Percentiles rank a stretch among this genome's conserved stretches.
These are phyloP conservation scores for Solenopsis invicta DNA, from an alignment of 1,140 invertebrate species.

Conservation along the genomic window DNA sequence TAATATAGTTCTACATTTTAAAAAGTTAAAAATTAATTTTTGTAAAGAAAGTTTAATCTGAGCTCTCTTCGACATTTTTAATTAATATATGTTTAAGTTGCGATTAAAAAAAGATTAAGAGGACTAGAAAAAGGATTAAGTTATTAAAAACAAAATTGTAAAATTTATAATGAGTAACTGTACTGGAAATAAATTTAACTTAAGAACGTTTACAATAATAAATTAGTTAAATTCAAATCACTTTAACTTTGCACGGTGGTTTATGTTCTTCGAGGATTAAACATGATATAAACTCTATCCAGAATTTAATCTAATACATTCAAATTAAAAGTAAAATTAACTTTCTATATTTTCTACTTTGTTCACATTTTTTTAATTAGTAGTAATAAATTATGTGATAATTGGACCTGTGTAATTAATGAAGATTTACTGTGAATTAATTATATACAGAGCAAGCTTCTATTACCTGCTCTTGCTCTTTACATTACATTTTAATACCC, in stretches of 20 bases:
- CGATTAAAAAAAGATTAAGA: not conserved
- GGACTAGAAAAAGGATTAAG: not conserved
- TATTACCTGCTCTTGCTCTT: not conserved
- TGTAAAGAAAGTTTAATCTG: not conserved
- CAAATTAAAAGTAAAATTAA: conserved; percentile 21
- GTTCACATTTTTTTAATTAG: conserved; percentile 6
- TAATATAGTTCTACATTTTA: not conserved
- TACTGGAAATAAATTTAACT: not conserved
- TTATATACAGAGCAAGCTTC: conserved; percentile 14
- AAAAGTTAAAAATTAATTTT: not conserved
- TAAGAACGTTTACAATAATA: not conserved
- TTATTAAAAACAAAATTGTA: not conserved
- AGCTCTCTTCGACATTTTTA: not conserved
- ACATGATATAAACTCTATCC: not conserved
- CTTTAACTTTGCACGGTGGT: not conserved
- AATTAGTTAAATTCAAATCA: conserved; percentile 23
- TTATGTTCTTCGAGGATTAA: conserved; percentile 1
- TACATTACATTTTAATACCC: not conserved
- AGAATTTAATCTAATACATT: not conserved
- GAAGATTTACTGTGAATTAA: conserved; percentile 21
- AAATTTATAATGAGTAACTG: conserved; percentile 16
- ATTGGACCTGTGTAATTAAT: not conserved
- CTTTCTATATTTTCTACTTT: conserved; percentile 7
- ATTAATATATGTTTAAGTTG: not conserved
- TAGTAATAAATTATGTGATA: conserved; percentile 21